Base-by-base conservation (phyloP, 2,888 invertebrate genomes). In the Erebia aethiops region DNA sequence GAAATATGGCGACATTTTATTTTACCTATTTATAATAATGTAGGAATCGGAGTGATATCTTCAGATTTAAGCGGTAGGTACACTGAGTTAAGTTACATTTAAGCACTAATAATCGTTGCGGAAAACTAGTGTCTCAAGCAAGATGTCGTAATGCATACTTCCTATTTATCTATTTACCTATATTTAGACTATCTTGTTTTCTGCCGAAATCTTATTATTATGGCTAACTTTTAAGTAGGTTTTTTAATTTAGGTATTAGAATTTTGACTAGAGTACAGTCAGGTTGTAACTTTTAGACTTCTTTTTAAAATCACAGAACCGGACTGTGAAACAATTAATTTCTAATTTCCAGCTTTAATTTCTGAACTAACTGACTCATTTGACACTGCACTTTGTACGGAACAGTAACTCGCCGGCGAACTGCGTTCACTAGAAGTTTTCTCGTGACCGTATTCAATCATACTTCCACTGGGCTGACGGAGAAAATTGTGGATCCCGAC, bases 391-490 rank as follows among this genome's bases (percentile, higher is more conserved):
- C 93, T 93, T 67, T 90, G 91, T 0, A 86, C 84, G 0, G 93
- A 93, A 74, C 92, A 92, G 72, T 85, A 93, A 74, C 93, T 93
- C 4, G 88, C 92, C 1, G 93, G 93, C 0, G 93, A 93, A 77
- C 93, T 92, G 76, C 92, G 84, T 67, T 90, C 88, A 74, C 92
- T 92, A 0, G 82, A 76, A 73, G 83, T 80, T 73, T 87, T 89
- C 65, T 87, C 87, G 70, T 81, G 81, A 21, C 73, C 80, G 75
- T 90, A 94, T 70, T 93, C 94, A 13, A 95, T 88, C 86, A 95
- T 90, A 76, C 94, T 94, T 0, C 95, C 95, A 77, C 94, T 95
- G 0, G 95, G 95, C 76, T 95, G 95, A 21, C 95, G 87, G 9
- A 95, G 87, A 67, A 94, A 92, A 67, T 93, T 90, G 72, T 87